phyloP scores from a whole-genome alignment of 2,113 vertebrate species.

The Pyrgilauda ruficollis region DNA sequence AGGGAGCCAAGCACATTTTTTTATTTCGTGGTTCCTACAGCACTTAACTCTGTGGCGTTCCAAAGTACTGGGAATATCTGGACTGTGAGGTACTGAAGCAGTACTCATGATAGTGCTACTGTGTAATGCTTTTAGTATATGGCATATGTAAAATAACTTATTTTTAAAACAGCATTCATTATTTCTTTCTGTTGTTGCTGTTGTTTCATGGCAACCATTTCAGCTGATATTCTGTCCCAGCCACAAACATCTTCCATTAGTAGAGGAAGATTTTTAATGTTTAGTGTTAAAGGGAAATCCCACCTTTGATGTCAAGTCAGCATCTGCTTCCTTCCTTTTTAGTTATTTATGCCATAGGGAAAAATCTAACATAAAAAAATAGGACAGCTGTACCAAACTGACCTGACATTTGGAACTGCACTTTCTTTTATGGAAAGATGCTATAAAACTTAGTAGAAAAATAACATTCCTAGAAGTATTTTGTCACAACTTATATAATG shows the following conservation, averaged over 20 bases:
- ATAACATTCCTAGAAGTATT: not conserved
- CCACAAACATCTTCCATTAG: not conserved
- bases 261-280: not conserved
- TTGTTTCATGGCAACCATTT: not conserved
- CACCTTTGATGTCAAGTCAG: not conserved
- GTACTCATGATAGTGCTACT: not conserved
- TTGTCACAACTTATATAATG: not conserved
- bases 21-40: not conserved
- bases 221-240: not conserved
- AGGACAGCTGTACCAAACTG: not conserved
- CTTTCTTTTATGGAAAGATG: conserved; percentile 18
- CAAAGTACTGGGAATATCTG: not conserved
- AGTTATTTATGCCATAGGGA: not conserved
- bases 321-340: conserved; percentile 4
- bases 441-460: not conserved
- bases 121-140: not conserved
- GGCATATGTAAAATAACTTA: not conserved
- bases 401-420: not conserved
- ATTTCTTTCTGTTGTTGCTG: not conserved
- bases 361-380: not conserved
- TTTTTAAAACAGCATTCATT: not conserved
- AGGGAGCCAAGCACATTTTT: not conserved
- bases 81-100: not conserved
- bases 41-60: not conserved
- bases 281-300: not conserved